These are phyloP conservation scores for Premnoplex brunnescens DNA, from an alignment of 2,797 vertebrate genomes.

Conservation along the genomic window DNA sequence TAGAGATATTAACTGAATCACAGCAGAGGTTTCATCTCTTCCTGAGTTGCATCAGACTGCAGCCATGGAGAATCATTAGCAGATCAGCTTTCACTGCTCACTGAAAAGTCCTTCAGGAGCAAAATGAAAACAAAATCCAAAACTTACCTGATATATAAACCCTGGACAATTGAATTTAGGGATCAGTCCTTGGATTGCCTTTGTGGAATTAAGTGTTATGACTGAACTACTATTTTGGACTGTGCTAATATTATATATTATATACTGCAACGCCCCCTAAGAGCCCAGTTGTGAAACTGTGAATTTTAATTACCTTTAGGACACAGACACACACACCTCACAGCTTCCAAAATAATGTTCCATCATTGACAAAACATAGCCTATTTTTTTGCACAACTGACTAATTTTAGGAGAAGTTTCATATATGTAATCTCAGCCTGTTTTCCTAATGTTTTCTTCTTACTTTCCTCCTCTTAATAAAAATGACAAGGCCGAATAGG, in stretches of 20 bases:
- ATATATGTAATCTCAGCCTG: background rate
- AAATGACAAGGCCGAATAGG: background rate
- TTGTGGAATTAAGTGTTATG: background rate
- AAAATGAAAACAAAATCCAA: background rate
- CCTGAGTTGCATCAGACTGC: constrained; percentile 1
- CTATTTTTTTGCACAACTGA: background rate
- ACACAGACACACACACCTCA: rapidly evolving
- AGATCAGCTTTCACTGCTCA: constrained; percentile 14
- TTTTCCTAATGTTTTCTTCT: background rate
- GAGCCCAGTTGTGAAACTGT: background rate
- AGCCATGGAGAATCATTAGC: background rate
- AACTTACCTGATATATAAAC: constrained; percentile 18
- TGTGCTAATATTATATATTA: background rate
- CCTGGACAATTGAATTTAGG: constrained; percentile 4
- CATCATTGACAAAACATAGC: background rate
- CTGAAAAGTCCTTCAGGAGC: background rate
- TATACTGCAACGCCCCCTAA: background rate
- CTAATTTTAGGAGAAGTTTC: background rate
- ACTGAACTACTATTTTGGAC: background rate
- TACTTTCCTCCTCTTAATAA: background rate
- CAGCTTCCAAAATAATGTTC: background rate
- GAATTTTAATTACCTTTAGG: background rate
- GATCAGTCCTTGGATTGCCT: constrained; percentile 2
- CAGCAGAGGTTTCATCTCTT: constrained; percentile 10
- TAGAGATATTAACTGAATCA: constrained; percentile 45